Evolutionary conservation across 2,113 vertebrate species (phyloP).

Genomic region (Sinocyclocheilus anophthalmus): DNA sequence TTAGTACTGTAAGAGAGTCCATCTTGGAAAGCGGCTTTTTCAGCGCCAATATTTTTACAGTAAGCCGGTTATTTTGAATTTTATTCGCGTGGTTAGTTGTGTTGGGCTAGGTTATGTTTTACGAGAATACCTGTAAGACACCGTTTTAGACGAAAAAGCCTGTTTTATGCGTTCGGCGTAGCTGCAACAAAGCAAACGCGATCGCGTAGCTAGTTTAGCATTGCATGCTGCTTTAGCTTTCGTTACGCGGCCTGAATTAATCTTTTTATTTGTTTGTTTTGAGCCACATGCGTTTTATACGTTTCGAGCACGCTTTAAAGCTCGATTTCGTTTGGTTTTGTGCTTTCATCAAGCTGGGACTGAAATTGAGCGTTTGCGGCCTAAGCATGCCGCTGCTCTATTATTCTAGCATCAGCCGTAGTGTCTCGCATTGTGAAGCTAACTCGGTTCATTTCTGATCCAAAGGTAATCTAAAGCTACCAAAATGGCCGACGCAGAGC

Average conservation of each 20-base stretch:
- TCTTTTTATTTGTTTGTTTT: neutral
- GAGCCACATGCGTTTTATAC: neutral
- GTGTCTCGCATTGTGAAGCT: neutral
- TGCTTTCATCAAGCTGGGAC: accelerated
- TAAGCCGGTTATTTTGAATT: conserved; percentile 45
- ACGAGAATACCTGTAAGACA: no score
- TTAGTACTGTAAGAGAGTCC: conserved; percentile 52
- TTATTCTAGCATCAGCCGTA: neutral
- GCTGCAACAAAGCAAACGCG: neutral
- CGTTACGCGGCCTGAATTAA: neutral
- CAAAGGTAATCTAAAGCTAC: conserved; percentile 20
- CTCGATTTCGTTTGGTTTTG: neutral
- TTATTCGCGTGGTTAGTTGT: neutral
- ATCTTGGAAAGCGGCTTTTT: conserved; percentile 52
- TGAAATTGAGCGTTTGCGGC: neutral
- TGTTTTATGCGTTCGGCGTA: neutral
- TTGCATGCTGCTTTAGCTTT: conserved; percentile 5
- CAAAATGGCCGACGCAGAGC: conserved; percentile 56
- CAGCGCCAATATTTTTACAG: conserved; percentile 37
- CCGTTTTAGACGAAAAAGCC: neutral
- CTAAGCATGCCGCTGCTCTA: neutral
- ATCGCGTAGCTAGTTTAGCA: neutral
- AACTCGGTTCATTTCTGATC: neutral
- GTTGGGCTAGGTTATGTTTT: neutral
- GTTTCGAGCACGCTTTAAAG: neutral